Percentiles rank a stretch among this genome's conserved stretches.
Conservation (phyloP, 2,888 invertebrate species). For the Thereva unica region DNA sequence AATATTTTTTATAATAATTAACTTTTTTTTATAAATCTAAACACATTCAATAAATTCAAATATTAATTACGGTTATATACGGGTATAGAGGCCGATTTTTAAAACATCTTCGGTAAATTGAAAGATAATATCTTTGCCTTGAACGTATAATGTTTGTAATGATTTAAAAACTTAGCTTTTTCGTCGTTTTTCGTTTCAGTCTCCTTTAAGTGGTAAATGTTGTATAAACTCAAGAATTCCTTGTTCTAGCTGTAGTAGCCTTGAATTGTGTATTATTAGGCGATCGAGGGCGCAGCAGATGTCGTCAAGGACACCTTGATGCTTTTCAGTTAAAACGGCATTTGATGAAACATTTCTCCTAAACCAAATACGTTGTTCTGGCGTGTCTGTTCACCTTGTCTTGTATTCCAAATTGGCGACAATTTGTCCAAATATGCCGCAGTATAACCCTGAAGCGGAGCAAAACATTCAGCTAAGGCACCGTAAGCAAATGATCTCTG, state of each 20-base stretch:
- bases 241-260: slow-evolving; percentile 70
- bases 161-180: slow-evolving; percentile 70
- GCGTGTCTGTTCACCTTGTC: slow-evolving; percentile 72
- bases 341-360: slow-evolving; percentile 73
- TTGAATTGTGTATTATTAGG: slow-evolving; percentile 68
- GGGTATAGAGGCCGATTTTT: slow-evolving; percentile 61
- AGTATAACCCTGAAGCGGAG: slow-evolving; percentile 63
- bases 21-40: too few relatives aligned
- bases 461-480: slow-evolving; percentile 73
- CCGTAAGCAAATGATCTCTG: slow-evolving; percentile 75
- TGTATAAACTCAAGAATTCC: slow-evolving; percentile 73
- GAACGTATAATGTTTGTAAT: slow-evolving; percentile 66
- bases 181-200: slow-evolving; percentile 76
- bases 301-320: slow-evolving; percentile 72
- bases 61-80: too few relatives aligned
- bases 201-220: slow-evolving; percentile 73
- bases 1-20: too few relatives aligned
- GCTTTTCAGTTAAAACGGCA: slow-evolving; percentile 67
- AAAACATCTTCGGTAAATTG: slow-evolving; percentile 62
- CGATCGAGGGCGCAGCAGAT: slow-evolving; percentile 77
- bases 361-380: slow-evolving; percentile 78
- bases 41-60: too few relatives aligned
- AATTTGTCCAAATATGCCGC: slow-evolving; percentile 65
- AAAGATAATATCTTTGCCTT: slow-evolving; percentile 63
- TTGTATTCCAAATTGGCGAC: slow-evolving; percentile 64